Conservation (phyloP, 2,113 vertebrate species). For the Corythornis vintsioides region DNA sequence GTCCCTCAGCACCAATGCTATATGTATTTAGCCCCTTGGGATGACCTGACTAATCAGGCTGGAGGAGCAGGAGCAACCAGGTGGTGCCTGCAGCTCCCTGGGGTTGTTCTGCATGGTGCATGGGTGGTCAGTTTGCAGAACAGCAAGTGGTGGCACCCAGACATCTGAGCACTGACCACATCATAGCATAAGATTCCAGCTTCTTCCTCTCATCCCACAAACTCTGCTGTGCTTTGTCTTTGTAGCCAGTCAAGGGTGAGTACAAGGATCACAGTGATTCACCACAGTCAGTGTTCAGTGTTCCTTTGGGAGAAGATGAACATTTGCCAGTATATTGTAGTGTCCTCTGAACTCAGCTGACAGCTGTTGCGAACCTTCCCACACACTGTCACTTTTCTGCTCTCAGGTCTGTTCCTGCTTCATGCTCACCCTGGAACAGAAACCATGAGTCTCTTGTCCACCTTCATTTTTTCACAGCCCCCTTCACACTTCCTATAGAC, state of each 20-base stretch:
- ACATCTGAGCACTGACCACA: too few species aligned
- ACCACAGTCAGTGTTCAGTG: neutral
- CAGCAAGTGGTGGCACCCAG: too few species aligned
- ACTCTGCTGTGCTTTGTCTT: too few species aligned
- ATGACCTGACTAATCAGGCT: rapidly evolving
- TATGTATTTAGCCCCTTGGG: neutral
- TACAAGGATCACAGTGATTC: too few species aligned
- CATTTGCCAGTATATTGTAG: neutral
- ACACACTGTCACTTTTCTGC: neutral
- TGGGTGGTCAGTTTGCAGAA: too few species aligned
- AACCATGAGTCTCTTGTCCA: neutral
- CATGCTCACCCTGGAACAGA: neutral
- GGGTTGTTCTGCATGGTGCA: too few species aligned
- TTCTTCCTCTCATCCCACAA: too few species aligned
- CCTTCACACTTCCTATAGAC: neutral
- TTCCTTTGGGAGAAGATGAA: neutral
- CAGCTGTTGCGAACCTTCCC: neutral
- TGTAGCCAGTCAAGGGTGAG: too few species aligned
- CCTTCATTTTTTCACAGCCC: neutral
- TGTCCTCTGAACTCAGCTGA: neutral
- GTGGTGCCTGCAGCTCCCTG: neutral
- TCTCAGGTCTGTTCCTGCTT: neutral
- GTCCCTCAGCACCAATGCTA: neutral
- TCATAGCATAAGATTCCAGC: too few species aligned
- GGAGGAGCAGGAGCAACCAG: neutral